Conservation (phyloP, 1,140 invertebrate species). For the Ectropis grisescens region DNA sequence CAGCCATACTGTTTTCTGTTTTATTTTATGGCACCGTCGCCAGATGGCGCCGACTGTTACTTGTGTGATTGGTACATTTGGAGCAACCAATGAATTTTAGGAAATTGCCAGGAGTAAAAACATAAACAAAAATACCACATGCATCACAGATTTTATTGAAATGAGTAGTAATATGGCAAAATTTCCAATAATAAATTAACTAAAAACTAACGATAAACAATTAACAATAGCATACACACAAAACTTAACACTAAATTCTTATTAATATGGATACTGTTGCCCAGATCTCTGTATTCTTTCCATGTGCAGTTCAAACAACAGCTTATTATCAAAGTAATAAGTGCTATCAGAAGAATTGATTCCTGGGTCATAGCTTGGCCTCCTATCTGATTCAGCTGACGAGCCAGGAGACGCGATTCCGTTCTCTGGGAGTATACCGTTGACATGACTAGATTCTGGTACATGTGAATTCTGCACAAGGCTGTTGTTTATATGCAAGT, state of each 20-base stretch:
- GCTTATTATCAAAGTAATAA: conserved; percentile 67
- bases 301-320: conserved; percentile 67
- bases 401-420: conserved; percentile 39
- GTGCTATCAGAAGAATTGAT: conserved; percentile 53
- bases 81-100: too few species aligned
- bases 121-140: too few species aligned
- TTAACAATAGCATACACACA: conserved; percentile 33
- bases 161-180: conserved; percentile 4
- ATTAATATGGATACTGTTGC: conserved; percentile 61
- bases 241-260: conserved; percentile 17
- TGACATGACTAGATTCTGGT: conserved; percentile 42
- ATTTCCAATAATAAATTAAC: too few species aligned
- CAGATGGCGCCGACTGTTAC: too few species aligned
- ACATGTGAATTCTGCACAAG: conserved; percentile 33
- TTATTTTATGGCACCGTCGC: too few species aligned
- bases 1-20: conserved; percentile 56
- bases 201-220: conserved; percentile 27
- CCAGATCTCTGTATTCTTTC: conserved; percentile 66
- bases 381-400: conserved; percentile 37
- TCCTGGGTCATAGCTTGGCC: conserved; percentile 63
- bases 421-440: conserved; percentile 34
- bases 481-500: conserved; percentile 79
- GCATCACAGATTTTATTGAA: not conserved
- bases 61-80: too few species aligned
- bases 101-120: too few species aligned